Evolutionary conservation across 2,797 vertebrate species (phyloP), one percentile per base, ranked within the genome.

Genomic region (Tachyglossus aculeatus): DNA sequence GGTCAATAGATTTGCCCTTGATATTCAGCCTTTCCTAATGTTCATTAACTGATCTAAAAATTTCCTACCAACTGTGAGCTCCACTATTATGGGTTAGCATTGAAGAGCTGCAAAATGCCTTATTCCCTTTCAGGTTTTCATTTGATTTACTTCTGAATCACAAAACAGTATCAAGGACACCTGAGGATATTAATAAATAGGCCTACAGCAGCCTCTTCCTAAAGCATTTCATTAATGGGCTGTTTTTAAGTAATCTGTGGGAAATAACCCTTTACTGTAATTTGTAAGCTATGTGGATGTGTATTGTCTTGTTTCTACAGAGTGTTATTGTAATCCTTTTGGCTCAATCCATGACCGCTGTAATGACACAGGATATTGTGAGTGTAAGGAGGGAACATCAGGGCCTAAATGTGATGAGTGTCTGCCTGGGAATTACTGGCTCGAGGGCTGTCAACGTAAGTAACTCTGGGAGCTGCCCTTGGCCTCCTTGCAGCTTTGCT

Each of bases 351-450:
- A 91, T 95, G 95, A 94, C 92, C 95, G 93, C 94, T 99, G 97
- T 98, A 98, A 98, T 96, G 96, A 92, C 95, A 97, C 96, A 92
- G 97, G 97, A 96, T 95, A 95, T 95, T 99, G 97, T 98, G 95
- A 96, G 94, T 99, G 97, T 97, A 98, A 98, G 95, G 93, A 95
- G 91, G 96, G 96, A 93, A 92, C 96, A 16, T 94, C 96, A 93
- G 97, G 97, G 94, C 93, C 94, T 90, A 98, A 97, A 92, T 99
- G 97, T 95, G 95, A 95, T 92, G 94, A 96, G 90, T 99, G 97
- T 95, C 96, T 96, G 88, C 95, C 96, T 71, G 96, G 96, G 92
- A 98, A 96, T 96, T 95, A 96, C 93, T 98, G 97, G 97, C 95
- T 96, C 95, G 90, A 86, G 90, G 97, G 96, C 94, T 99, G 97